Conservation (phyloP, 2,888 invertebrate genomes). For the Cataglyphis albicans region DNA sequence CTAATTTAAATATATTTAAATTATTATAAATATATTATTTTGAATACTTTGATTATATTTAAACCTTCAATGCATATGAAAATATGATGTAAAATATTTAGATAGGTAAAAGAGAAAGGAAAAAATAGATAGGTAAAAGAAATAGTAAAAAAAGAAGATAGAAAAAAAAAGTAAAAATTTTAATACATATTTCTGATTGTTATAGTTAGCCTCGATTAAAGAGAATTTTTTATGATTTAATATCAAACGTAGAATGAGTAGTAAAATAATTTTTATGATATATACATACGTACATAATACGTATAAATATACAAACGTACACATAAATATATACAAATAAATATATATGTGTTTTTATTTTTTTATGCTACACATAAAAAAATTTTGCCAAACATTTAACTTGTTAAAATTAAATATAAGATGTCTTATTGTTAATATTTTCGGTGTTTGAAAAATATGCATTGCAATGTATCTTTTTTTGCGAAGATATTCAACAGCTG, state of each 20-base stretch:
- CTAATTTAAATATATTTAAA: too few species aligned
- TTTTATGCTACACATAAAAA: background rate
- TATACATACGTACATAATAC: too few species aligned
- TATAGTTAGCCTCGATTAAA: background rate
- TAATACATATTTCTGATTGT: background rate
- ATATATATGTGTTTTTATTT: background rate
- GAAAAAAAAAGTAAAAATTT: background rate
- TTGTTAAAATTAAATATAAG: constrained; percentile 12
- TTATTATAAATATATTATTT: constrained; percentile 10
- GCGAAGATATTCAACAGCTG: background rate
- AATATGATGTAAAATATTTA: background rate
- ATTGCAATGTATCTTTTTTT: background rate
- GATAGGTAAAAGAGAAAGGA: background rate
- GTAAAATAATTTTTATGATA: background rate
- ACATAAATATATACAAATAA: background rate
- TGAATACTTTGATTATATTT: background rate
- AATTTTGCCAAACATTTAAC: background rate
- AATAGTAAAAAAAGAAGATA: too few species aligned
- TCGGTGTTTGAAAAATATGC: background rate
- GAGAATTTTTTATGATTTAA: background rate
- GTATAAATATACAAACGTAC: too few species aligned
- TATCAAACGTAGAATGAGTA: background rate
- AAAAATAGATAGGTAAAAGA: too few species aligned
- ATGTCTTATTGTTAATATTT: constrained; percentile 3
- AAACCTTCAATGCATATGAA: background rate